These are phyloP conservation scores for Neoaliturus tenellus DNA, from an alignment of 2,888 invertebrate species.

Conservation along the genomic window DNA sequence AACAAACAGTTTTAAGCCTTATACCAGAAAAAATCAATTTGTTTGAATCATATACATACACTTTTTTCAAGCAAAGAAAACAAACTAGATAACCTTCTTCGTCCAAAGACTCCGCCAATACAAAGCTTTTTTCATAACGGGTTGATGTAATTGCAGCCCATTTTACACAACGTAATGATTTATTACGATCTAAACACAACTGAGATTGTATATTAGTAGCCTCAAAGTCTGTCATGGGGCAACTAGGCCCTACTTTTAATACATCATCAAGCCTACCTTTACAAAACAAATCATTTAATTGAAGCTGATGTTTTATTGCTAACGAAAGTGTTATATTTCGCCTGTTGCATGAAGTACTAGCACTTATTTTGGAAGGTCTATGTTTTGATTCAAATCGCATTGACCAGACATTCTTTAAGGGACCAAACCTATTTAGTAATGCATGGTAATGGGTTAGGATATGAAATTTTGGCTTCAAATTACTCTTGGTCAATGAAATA, in stretches of 20 bases:
- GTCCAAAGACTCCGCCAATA: neutral
- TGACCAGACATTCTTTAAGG: neutral
- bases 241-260: neutral
- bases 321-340: neutral
- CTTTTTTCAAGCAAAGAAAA: neutral
- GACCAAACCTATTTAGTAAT: neutral
- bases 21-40: neutral
- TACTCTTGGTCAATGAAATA: neutral
- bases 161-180: neutral
- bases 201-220: neutral
- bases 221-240: neutral
- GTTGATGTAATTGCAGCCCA: neutral
- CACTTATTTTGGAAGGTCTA: neutral
- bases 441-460: neutral
- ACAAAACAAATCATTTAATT: neutral
- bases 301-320: neutral
- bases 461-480: neutral
- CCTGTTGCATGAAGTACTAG: neutral
- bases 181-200: neutral
- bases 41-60: neutral
- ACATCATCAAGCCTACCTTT: neutral
- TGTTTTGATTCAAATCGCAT: neutral
- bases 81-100: neutral
- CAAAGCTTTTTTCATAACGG: neutral
- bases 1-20: neutral